phyloP scores from a whole-genome alignment of 2,797 vertebrate genomes.

The Geotrypetes seraphini region DNA sequence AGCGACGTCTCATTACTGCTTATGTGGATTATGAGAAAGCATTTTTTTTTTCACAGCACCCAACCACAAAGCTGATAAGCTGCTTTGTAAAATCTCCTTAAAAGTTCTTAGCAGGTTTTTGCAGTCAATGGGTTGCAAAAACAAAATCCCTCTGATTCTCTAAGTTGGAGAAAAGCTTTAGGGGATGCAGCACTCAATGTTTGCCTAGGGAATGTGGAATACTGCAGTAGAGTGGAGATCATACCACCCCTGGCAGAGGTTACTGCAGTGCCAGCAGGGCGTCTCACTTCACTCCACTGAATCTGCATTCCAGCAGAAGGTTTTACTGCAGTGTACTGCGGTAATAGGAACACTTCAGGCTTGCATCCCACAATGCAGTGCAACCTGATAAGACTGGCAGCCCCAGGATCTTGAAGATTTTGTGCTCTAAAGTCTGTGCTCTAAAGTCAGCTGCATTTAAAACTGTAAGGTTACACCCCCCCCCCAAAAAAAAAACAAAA shows the following conservation, averaged over 20 bases:
- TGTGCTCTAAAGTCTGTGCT: neutral
- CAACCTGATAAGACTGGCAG: neutral
- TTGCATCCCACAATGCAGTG: slow-evolving; percentile 8
- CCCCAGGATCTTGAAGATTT: neutral
- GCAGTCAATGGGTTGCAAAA: neutral
- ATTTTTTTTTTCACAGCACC: rapidly evolving
- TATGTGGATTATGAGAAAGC: neutral
- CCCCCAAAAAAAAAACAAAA: too few relatives aligned
- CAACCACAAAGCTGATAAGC: too few relatives aligned
- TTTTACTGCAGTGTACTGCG: slow-evolving; percentile 42
- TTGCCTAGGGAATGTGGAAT: slow-evolving; percentile 9
- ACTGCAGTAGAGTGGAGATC: neutral
- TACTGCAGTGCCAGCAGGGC: neutral
- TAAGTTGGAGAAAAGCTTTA: too few relatives aligned
- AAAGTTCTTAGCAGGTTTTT: neutral
- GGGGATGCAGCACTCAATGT: too few relatives aligned
- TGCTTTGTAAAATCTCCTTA: neutral
- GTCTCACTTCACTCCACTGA: slow-evolving; percentile 10
- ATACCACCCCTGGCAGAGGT: neutral
- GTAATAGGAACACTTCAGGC: slow-evolving; percentile 19
- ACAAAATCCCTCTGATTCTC: too few relatives aligned
- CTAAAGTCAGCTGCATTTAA: too few relatives aligned
- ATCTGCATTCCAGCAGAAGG: slow-evolving; percentile 9
- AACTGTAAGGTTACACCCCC: too few relatives aligned
- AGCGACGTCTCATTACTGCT: neutral